Conservation (phyloP, 2,888 invertebrate genomes). For the Agrochola litura region DNA sequence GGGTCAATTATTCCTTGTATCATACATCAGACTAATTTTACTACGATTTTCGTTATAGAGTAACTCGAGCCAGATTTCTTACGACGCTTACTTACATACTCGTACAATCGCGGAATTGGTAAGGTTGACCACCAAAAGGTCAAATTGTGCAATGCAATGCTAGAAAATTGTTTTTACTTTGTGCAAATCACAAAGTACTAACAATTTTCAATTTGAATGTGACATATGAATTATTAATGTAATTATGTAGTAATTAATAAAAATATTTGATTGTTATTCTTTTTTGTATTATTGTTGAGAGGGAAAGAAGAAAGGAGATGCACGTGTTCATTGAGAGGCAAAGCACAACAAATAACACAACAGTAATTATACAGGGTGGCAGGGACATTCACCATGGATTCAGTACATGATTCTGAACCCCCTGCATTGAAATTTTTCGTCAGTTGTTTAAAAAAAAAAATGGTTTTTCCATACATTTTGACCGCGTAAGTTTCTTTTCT, state of each 20-base stretch:
- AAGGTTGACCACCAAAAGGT: neutral
- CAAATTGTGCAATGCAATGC: neutral
- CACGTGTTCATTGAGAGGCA: neutral
- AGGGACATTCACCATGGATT: no score
- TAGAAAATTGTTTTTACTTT: neutral
- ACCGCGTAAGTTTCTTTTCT: no score
- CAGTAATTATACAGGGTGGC: no score
- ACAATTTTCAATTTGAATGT: no score
- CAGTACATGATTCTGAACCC: no score
- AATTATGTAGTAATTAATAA: neutral
- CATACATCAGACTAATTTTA: neutral
- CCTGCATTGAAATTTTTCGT: no score
- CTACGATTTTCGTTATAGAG: neutral
- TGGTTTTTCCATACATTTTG: no score
- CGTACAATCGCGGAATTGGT: neutral
- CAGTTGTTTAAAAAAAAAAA: no score
- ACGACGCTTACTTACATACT: neutral
- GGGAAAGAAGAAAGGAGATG: neutral
- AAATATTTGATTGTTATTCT: neutral
- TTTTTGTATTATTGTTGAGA: conserved; percentile 14
- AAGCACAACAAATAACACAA: neutral
- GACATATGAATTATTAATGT: neutral
- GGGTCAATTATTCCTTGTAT: neutral
- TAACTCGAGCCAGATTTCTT: neutral
- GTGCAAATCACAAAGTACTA: no score